Conservation (phyloP, 1,140 invertebrate species). For the Diploscapter pachys region DNA sequence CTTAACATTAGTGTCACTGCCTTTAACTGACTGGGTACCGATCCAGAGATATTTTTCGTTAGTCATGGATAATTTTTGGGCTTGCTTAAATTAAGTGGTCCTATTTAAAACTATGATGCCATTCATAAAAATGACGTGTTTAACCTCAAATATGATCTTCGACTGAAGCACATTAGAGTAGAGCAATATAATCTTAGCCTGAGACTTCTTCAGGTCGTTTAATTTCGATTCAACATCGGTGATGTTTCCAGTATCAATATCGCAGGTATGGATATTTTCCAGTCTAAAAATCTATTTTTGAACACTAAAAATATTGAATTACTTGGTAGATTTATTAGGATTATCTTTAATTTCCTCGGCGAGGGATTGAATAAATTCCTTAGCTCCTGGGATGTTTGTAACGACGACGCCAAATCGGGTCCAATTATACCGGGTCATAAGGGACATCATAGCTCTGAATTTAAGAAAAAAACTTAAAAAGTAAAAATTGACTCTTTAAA, state of each 20-base stretch:
- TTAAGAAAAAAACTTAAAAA: neutral
- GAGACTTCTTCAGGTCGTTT: slow-evolving; percentile 76
- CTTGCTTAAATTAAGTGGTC: slow-evolving; percentile 12
- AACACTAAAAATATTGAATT: neutral
- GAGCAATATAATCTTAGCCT: slow-evolving; percentile 85
- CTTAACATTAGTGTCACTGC: slow-evolving; percentile 39
- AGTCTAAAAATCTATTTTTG: slow-evolving; percentile 37
- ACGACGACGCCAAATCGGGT: slow-evolving; percentile 49
- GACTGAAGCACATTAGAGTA: slow-evolving; percentile 85
- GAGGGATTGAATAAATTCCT: slow-evolving; percentile 40
- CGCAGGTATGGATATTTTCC: slow-evolving; percentile 47
- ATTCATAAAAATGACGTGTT: too few relatives aligned
- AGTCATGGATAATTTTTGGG: slow-evolving; percentile 39
- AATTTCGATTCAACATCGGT: slow-evolving; percentile 41
- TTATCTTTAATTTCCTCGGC: slow-evolving; percentile 38
- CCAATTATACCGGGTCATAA: slow-evolving; percentile 54
- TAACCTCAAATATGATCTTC: slow-evolving; percentile 73
- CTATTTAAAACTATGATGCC: neutral
- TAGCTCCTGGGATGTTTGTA: slow-evolving; percentile 51
- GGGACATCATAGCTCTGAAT: slow-evolving; percentile 46
- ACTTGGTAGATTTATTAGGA: slow-evolving; percentile 30
- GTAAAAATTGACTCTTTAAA: neutral
- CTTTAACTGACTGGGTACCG: slow-evolving; percentile 56
- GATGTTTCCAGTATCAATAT: slow-evolving; percentile 42
- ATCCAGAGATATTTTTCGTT: slow-evolving; percentile 54